Evolutionary conservation across 92 coral and sea anemone species (phyloP), one percentile per base, ranked within the genome.

Genomic region (Anthopleura xanthogrammica): DNA sequence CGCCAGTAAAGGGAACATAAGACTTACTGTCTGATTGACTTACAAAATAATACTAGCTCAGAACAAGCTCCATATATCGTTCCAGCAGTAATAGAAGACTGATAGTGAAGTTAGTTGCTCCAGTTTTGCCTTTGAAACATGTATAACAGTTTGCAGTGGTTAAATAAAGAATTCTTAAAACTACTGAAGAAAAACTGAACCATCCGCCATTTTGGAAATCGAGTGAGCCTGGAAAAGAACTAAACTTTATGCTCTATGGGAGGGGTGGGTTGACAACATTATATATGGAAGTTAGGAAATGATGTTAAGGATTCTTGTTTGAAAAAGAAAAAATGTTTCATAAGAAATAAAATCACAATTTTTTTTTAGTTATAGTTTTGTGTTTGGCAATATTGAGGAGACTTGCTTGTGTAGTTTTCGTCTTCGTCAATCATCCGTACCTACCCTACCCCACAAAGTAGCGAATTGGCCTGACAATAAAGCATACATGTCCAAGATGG

Each of bases 131-230:
- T 77, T 36, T 54, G 22, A 77, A 48, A 54, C 40, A 2, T 4
- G 4, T 68, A 19, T 3, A 36, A 2, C 2, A 62, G 39, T 62
- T 50, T 50, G 54, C 7, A 50, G 7, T 54, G 16, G 36, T 68
- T 9, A 12, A 7, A 68, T 16, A 68, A 68, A 22, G 39, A 65
- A 19, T 65, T 65, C 20, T 19, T 1, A 23, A 16, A 20, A 64
- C 40, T 12, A 6, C 14, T 11, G 23, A 20, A 40, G 46, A 39
- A 58, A 4, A 24, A 41, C 68, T 50, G 81, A 46, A 29, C 16
- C 52, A 56, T 82, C 89, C 85, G 83, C 92, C 92, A 89, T 86
- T 12, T 85, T 89, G 72, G 13, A 89, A 46, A n/a, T 55, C 77
- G 84, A 29, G 84, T 22, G 4, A 68, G 84, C 77, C 77, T 81